phyloP scores from a whole-genome alignment of 2,888 invertebrate genomes.

The Leptinotarsa juncta region DNA sequence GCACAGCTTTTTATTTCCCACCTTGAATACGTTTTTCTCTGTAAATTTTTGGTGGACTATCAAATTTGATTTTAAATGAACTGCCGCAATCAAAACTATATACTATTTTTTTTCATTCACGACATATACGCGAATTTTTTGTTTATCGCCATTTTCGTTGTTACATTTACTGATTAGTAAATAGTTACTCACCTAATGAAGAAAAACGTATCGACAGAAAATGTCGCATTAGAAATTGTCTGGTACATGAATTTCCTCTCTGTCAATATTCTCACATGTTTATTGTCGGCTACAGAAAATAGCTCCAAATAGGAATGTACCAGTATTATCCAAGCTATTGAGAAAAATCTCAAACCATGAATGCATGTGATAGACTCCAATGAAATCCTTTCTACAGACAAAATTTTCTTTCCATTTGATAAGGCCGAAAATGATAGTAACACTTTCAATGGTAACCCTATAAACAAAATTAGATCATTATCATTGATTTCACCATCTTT shows the following conservation, averaged over 20 bases:
- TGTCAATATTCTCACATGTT: constrained; percentile 77
- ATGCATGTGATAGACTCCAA: constrained; percentile 80
- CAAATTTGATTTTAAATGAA: too few relatives aligned
- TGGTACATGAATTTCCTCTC: constrained; percentile 84
- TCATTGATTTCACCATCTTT: too few relatives aligned
- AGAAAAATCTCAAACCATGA: constrained; percentile 82
- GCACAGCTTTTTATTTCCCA: too few relatives aligned
- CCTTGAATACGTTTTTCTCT: too few relatives aligned
- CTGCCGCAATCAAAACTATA: too few relatives aligned
- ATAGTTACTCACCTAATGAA: constrained; percentile 76
- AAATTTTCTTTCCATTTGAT: constrained; percentile 79
- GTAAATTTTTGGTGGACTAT: too few relatives aligned
- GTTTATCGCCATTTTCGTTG: too few relatives aligned
- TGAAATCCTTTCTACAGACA: constrained; percentile 75
- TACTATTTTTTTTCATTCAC: too few relatives aligned
- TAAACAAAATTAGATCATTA: constrained; percentile 46
- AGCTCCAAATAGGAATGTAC: constrained; percentile 87
- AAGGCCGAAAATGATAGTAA: constrained; percentile 81
- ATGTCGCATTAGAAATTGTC: constrained; percentile 86
- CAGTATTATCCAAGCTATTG: constrained; percentile 85
- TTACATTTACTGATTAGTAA: too few relatives aligned
- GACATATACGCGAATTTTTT: too few relatives aligned
- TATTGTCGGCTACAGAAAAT: constrained; percentile 81
- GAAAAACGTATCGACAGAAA: constrained; percentile 89
- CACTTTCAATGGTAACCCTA: constrained; percentile 72